A percentile compares a stretch with the other conserved stretches of the same genome.
Conservation (phyloP, 2,797 vertebrate genomes). For the Triplophysa yarkandensis region DNA sequence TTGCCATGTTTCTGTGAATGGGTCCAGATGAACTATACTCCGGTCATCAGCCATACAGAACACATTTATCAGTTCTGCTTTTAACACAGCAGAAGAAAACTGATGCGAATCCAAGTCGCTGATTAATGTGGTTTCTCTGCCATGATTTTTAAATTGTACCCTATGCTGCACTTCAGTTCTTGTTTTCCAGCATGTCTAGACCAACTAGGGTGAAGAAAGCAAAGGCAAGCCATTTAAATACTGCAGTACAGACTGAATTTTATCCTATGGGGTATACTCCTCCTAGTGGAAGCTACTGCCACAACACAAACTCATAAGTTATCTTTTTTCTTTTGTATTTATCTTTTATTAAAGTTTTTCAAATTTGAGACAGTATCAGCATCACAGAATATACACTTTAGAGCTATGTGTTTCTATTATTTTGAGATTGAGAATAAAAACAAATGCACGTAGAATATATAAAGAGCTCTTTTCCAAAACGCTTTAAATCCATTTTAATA, state of each 20-base stretch:
- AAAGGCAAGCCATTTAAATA: not conserved
- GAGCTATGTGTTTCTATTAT: not conserved
- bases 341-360: not conserved
- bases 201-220: slow-evolving; percentile 13
- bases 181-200: slow-evolving; percentile 28
- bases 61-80: slow-evolving; percentile 45
- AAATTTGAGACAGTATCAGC: no score
- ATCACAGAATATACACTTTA: not conserved
- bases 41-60: slow-evolving; percentile 24
- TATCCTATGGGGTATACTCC: slow-evolving; percentile 73
- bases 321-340: not conserved
- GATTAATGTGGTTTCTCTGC: slow-evolving; percentile 43
- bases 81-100: slow-evolving; percentile 31
- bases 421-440: not conserved
- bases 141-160: slow-evolving; percentile 41
- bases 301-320: slow-evolving; percentile 20
- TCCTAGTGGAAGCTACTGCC: slow-evolving; percentile 64
- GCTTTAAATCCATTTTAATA: no score
- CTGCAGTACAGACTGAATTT: not conserved
- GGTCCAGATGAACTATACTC: slow-evolving; percentile 23
- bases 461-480: no score
- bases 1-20: slow-evolving; percentile 20
- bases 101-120: slow-evolving; percentile 15
- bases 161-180: slow-evolving; percentile 31
- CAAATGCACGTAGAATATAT: not conserved